These are phyloP conservation scores for Limnothrissa miodon DNA, from an alignment of 2,113 vertebrate species.

Conservation along the genomic window DNA sequence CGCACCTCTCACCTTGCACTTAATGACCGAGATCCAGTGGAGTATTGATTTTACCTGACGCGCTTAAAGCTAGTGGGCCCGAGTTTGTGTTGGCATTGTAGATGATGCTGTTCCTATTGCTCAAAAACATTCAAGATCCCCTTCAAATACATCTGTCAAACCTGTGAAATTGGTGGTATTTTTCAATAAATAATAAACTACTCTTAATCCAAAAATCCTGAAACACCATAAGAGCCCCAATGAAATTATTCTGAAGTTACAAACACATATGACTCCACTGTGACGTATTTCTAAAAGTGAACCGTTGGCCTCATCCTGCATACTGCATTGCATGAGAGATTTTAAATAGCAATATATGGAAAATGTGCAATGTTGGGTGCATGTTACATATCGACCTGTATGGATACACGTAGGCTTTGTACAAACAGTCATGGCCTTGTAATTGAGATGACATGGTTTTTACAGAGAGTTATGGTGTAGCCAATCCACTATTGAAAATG, in stretches of 20 bases:
- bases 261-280: background rate
- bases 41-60: slow-evolving; percentile 6
- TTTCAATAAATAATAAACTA: background rate
- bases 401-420: background rate
- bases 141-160: background rate
- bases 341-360: background rate
- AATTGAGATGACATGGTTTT: too few species aligned
- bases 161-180: background rate
- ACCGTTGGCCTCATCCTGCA: background rate
- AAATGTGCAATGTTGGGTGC: background rate
- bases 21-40: slow-evolving; percentile 1
- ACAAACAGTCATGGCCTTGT: background rate
- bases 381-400: background rate
- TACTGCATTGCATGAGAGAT: background rate
- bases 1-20: background rate
- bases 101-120: background rate
- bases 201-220: too few species aligned
- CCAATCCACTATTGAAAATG: background rate
- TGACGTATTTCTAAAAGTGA: background rate
- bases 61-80: background rate
- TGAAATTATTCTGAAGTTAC: background rate
- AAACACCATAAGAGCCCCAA: background rate
- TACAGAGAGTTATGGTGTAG: too few species aligned
- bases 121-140: background rate
- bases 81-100: background rate